Evolutionary conservation across 2,888 invertebrate genomes (phyloP).

Genomic region (Eristalis intricaria): DNA sequence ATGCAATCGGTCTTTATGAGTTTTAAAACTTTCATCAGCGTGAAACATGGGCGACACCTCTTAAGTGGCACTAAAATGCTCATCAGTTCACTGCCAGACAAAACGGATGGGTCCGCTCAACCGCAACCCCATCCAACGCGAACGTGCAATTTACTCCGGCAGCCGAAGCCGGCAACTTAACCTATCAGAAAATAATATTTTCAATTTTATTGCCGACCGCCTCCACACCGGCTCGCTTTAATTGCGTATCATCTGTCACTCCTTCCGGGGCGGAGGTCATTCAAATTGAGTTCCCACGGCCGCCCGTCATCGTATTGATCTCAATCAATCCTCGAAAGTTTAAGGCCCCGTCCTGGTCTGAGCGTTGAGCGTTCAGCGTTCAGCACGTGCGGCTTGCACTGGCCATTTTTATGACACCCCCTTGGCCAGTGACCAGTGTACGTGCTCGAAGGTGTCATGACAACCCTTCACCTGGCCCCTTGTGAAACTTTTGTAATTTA

Average conservation of each 20-base stretch:
- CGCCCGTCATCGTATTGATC: constrained; percentile 40
- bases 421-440: not conserved
- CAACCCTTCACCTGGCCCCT: constrained; percentile 41
- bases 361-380: not conserved
- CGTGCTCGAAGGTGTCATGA: not conserved
- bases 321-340: constrained; percentile 49
- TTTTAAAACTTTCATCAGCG: constrained; percentile 45
- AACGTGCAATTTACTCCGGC: constrained; percentile 32
- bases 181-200: constrained; percentile 65
- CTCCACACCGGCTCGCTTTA: constrained; percentile 6
- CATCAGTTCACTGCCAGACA: constrained; percentile 35
- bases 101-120: not conserved
- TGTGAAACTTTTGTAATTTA: constrained; percentile 63
- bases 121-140: not conserved
- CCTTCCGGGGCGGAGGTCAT: not conserved
- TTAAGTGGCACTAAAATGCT: constrained; percentile 48
- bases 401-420: constrained; percentile 6
- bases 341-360: not conserved
- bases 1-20: constrained; percentile 25
- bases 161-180: constrained; percentile 23
- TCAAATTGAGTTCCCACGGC: constrained; percentile 5
- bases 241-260: constrained; percentile 51
- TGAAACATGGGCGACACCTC: constrained; percentile 34
- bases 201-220: constrained; percentile 43
- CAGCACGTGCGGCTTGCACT: constrained; percentile 20